Conservation (phyloP, 2,797 vertebrate genomes). For the Forpus xanthops region DNA sequence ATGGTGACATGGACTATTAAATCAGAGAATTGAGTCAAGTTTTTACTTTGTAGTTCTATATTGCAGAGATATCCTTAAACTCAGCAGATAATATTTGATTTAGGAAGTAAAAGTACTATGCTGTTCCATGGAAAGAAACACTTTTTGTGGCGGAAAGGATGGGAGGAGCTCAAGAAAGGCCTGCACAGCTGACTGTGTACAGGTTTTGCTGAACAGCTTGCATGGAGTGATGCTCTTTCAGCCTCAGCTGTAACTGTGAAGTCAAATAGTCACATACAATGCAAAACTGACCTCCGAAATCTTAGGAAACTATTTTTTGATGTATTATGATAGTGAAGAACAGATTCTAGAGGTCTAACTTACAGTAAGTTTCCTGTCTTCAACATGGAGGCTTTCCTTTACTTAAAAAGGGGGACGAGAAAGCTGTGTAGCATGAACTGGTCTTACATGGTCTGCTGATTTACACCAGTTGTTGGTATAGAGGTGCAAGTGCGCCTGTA, state of each 20-base stretch:
- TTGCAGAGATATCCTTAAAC: not conserved
- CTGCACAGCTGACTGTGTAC: fast-evolving
- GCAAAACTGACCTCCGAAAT: not conserved
- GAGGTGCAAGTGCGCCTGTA: not conserved
- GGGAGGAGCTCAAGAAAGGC: not conserved
- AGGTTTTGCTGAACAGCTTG: not conserved
- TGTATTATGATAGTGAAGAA: not conserved
- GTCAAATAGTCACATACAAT: fast-evolving
- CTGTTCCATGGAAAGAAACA: not conserved
- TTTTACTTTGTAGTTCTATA: not conserved
- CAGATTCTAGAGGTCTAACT: not conserved
- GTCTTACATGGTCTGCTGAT: not conserved
- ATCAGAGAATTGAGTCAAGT: not conserved
- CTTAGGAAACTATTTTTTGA: not conserved
- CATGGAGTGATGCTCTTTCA: fast-evolving
- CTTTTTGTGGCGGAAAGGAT: not conserved
- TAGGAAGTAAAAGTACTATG: not conserved
- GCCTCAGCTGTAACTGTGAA: not conserved
- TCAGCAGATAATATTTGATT: fast-evolving
- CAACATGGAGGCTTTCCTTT: not conserved
- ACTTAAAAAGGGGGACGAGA: not conserved
- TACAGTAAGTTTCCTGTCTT: not conserved
- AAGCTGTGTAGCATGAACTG: not conserved
- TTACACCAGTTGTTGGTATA: not conserved
- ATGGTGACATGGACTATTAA: not conserved